Conservation (phyloP, 2,113 vertebrate genomes). For the Paradoxurus hermaphroditus region DNA sequence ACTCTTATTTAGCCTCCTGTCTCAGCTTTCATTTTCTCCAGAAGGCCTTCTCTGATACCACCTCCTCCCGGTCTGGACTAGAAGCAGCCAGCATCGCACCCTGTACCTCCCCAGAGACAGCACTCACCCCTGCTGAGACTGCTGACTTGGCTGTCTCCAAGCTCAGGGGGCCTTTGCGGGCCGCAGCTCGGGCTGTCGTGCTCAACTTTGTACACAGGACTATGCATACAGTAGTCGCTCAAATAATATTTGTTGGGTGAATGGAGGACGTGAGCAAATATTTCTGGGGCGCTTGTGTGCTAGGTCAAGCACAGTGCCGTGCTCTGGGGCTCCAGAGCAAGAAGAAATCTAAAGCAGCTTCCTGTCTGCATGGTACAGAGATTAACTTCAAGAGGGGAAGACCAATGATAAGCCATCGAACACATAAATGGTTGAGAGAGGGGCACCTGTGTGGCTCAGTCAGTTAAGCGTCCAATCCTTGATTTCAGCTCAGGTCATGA, state of each 20-base stretch:
- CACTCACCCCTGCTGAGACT: not conserved
- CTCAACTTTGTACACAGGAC: not conserved
- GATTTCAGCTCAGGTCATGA: too few species aligned
- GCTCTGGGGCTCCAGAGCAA: not conserved
- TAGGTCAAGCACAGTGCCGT: not conserved
- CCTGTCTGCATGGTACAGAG: not conserved
- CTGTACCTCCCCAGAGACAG: not conserved
- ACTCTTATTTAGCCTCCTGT: constrained; percentile 1
- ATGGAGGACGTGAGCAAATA: not conserved
- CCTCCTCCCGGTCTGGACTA: not conserved
- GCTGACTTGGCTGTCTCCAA: not conserved
- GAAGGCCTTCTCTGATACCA: not conserved
- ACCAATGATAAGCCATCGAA: not conserved
- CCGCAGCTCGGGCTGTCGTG: not conserved
- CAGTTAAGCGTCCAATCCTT: too few species aligned
- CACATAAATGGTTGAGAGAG: not conserved
- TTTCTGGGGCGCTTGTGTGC: not conserved
- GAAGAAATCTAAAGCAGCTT: not conserved
- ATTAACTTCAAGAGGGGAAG: not conserved
- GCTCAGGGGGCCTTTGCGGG: not conserved
- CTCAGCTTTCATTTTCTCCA: constrained; percentile 39
- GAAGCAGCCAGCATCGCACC: not conserved
- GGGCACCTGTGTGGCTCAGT: too few species aligned
- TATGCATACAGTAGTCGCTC: not conserved
- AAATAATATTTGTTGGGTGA: not conserved